Evolutionary conservation across 2,888 invertebrate genomes (phyloP).

Genomic region (Harpalus rufipes): DNA sequence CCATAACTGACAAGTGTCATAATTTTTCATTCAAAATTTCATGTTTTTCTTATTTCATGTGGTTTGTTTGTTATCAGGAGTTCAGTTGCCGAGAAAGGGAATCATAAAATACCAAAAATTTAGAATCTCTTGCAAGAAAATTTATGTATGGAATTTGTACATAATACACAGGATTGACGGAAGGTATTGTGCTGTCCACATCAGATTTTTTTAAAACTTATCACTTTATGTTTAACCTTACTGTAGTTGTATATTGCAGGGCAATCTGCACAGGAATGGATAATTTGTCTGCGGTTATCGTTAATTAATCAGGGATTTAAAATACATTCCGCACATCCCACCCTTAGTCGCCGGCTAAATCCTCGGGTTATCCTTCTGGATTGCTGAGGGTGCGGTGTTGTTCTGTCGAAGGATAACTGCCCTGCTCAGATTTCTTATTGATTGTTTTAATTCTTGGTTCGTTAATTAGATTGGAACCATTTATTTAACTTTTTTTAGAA

Average conservation of each 20-base stretch:
- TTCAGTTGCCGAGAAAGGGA: no score
- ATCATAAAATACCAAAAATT: no score
- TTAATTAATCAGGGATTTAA: slow-evolving; percentile 64
- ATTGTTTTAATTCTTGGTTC: not conserved
- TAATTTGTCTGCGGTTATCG: slow-evolving; percentile 57
- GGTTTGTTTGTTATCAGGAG: no score
- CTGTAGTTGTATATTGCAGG: not conserved
- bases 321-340: slow-evolving; percentile 61
- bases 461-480: not conserved
- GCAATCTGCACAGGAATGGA: slow-evolving; percentile 19
- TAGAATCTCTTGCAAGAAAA: no score
- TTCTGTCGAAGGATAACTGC: not conserved
- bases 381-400: not conserved
- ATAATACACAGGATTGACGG: no score
- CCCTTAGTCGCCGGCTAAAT: slow-evolving; percentile 15
- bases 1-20: no score
- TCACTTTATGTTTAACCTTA: no score
- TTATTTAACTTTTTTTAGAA: not conserved
- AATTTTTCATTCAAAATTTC: no score
- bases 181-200: no score
- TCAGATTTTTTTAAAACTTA: no score
- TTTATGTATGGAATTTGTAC: no score
- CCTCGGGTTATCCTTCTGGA: slow-evolving; percentile 35
- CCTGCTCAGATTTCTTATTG: slow-evolving; percentile 18
- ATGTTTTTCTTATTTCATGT: no score